Percentiles rank a stretch among this genome's conserved stretches.
These are phyloP conservation scores for Clistopyga incitator DNA, from an alignment of 2,888 invertebrate genomes.

Conservation along the genomic window DNA sequence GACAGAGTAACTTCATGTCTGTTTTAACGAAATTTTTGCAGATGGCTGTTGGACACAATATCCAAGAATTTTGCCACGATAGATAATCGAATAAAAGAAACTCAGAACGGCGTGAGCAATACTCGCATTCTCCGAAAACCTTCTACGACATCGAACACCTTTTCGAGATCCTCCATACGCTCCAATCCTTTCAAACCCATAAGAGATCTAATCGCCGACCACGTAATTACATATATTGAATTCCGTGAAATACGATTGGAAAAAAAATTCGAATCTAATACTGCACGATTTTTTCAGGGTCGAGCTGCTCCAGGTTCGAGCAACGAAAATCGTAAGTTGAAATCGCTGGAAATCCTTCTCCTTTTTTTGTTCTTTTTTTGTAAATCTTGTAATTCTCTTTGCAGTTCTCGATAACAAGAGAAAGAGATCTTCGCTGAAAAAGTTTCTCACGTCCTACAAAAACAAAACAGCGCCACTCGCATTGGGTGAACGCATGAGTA, in stretches of 20 bases:
- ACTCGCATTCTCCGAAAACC: conserved; percentile 71
- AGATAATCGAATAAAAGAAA: conserved; percentile 76
- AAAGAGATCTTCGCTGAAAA: conserved; percentile 64
- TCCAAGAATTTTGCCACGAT: conserved; percentile 77
- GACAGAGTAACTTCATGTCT: background rate
- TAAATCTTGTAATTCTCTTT: background rate
- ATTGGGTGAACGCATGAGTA: conserved; percentile 65
- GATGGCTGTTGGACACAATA: conserved; percentile 81
- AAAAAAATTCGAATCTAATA: background rate
- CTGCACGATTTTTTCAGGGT: conserved; percentile 26
- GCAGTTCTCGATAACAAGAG: conserved; percentile 59
- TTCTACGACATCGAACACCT: conserved; percentile 74
- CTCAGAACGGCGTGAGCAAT: conserved; percentile 69
- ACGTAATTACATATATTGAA: conserved; percentile 43
- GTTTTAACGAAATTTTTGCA: conserved; percentile 61
- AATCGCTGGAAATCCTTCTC: too few relatives aligned
- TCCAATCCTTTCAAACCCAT: conserved; percentile 80
- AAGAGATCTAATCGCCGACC: conserved; percentile 72
- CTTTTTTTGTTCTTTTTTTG: background rate
- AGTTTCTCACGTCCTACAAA: conserved; percentile 71
- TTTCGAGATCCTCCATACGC: conserved; percentile 76
- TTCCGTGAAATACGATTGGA: conserved; percentile 54
- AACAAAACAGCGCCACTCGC: conserved; percentile 80
- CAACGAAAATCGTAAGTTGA: conserved; percentile 60
- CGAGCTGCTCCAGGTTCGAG: conserved; percentile 50